phyloP scores from a whole-genome alignment of 2,888 invertebrate species.

The Acanthosepion pharaonis region DNA sequence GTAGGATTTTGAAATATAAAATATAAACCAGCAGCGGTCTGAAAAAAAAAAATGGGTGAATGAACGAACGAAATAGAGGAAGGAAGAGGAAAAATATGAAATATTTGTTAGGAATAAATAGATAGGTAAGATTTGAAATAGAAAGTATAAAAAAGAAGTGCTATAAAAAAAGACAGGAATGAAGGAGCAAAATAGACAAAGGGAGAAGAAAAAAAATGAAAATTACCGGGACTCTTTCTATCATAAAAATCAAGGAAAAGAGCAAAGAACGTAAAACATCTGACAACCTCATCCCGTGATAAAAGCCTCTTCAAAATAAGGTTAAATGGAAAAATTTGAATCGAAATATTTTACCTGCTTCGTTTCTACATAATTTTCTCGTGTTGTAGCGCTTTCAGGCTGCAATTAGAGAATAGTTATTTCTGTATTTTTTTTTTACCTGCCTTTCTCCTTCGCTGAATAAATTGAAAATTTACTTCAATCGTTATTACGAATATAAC shows the following conservation, averaged over 20 bases:
- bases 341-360: not conserved
- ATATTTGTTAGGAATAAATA: not conserved
- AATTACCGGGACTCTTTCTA: not conserved
- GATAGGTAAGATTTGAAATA: not conserved
- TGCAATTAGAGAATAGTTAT: not conserved
- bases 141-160: not conserved
- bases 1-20: not conserved
- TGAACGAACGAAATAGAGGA: not conserved
- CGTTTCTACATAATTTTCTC: not conserved
- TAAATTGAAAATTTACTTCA: not conserved
- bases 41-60: not conserved
- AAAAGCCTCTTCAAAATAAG: not conserved
- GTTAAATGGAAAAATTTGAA: conserved; percentile 33
- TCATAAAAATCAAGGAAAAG: not conserved
- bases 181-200: not conserved
- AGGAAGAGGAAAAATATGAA: not conserved
- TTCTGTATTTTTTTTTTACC: not conserved
- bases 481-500: not conserved
- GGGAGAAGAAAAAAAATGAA: not conserved
- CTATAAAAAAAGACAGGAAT: not conserved
- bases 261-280: not conserved
- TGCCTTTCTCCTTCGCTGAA: not conserved
- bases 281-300: not conserved
- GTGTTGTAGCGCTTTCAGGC: not conserved
- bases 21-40: not conserved